Evolutionary conservation across 2,888 invertebrate genomes (phyloP).

Genomic region (Caradrina clavipalpis): DNA sequence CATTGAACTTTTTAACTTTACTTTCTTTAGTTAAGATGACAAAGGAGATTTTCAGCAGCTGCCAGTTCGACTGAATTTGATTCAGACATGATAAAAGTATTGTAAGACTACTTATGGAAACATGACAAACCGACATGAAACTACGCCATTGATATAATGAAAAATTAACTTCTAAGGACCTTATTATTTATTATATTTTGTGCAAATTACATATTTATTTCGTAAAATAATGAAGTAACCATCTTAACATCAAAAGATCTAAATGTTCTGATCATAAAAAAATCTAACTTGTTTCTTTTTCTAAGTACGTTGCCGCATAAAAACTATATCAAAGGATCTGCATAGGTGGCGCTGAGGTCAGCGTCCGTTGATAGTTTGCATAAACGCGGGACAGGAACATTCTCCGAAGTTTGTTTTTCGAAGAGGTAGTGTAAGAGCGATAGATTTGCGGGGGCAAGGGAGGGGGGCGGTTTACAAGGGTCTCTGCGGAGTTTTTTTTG

Average conservation of each 20-base stretch:
- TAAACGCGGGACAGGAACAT: slow-evolving; percentile 47
- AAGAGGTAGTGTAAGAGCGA: slow-evolving; percentile 42
- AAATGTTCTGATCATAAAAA: neutral
- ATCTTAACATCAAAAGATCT: neutral
- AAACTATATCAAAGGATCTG: slow-evolving; percentile 23
- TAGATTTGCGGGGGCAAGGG: slow-evolving; percentile 36
- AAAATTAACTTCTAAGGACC: too few species aligned
- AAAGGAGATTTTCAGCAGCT: neutral
- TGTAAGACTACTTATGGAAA: neutral
- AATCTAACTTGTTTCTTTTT: neutral
- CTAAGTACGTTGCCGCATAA: neutral
- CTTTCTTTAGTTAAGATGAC: neutral
- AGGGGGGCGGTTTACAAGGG: neutral
- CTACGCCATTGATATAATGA: neutral
- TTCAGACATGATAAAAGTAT: neutral
- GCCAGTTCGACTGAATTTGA: neutral
- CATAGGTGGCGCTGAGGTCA: slow-evolving; percentile 46
- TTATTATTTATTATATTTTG: too few species aligned
- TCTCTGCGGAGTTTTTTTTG: slow-evolving; percentile 32
- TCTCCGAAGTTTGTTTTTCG: slow-evolving; percentile 47
- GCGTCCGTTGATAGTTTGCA: slow-evolving; percentile 44
- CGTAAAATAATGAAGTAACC: neutral
- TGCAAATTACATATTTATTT: neutral
- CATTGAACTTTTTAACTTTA: neutral
- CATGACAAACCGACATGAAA: neutral